A percentile compares a stretch with the other conserved stretches of the same genome.
Evolutionary conservation across 2,888 invertebrate genomes (phyloP).

Genomic region (Ptychoptera albimana): DNA sequence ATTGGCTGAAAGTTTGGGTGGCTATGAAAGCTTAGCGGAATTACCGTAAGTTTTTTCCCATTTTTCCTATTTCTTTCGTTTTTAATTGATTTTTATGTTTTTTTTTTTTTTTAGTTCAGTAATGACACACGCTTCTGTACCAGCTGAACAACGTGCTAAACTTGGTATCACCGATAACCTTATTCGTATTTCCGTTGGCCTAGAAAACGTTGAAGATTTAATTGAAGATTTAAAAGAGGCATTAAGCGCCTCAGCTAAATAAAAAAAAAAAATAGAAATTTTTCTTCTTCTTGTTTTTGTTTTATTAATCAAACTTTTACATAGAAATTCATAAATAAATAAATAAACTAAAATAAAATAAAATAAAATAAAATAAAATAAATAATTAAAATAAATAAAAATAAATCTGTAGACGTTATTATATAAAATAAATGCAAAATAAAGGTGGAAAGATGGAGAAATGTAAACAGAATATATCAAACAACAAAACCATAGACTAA

Average conservation of each 20-base stretch:
- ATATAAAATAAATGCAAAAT: no score
- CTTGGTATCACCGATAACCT: slow-evolving; percentile 74
- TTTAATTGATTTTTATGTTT: slow-evolving; percentile 8
- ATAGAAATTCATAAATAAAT: no score
- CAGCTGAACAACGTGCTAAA: slow-evolving; percentile 48
- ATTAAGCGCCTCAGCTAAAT: slow-evolving; percentile 34
- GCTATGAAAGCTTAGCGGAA: slow-evolving; percentile 88
- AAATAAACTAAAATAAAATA: no score
- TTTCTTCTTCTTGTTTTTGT: no score
- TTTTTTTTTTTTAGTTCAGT: slow-evolving; percentile 41
- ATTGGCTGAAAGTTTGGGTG: slow-evolving; percentile 88
- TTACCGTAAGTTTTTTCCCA: slow-evolving; percentile 55
- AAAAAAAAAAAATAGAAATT: no score
- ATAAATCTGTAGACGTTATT: no score
- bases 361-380: no score
- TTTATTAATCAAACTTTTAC: no score
- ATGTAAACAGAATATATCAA: no score
- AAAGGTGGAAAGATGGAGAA: no score
- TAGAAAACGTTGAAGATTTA: slow-evolving; percentile 77
- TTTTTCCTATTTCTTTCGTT: neutral
- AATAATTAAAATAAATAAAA: no score
- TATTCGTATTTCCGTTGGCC: slow-evolving; percentile 75
- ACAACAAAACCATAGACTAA: no score
- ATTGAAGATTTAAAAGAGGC: slow-evolving; percentile 72
- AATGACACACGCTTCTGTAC: slow-evolving; percentile 93